These are phyloP conservation scores for Limenitis camilla DNA, from an alignment of 2,888 invertebrate species.

Conservation along the genomic window DNA sequence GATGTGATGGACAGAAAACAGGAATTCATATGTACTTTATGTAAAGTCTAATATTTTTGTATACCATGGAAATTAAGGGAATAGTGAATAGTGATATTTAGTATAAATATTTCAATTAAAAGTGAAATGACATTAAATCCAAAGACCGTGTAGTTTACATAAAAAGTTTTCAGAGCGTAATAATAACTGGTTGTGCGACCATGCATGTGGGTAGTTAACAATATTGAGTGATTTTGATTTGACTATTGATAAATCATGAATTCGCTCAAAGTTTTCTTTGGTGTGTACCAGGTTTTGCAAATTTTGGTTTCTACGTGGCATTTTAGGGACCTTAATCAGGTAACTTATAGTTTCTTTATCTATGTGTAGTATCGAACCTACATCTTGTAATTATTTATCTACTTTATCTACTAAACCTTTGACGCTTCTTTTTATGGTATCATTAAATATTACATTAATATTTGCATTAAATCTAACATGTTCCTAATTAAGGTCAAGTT, in stretches of 20 bases:
- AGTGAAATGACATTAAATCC: constrained; percentile 6
- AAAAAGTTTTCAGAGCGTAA: constrained; percentile 20
- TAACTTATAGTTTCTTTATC: not conserved
- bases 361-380: not conserved
- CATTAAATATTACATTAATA: constrained; percentile 7
- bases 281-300: constrained; percentile 7
- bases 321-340: constrained; percentile 13
- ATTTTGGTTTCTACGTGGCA: constrained; percentile 14
- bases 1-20: too few relatives aligned
- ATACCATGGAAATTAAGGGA: not conserved
- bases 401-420: not conserved
- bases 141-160: constrained; percentile 11
- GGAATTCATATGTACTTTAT: not conserved
- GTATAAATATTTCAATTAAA: constrained; percentile 2
- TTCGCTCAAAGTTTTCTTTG: constrained; percentile 4
- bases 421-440: constrained; percentile 2
- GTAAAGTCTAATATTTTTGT: not conserved
- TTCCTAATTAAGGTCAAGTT: constrained; percentile 11
- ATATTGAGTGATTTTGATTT: constrained; percentile 1
- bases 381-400: not conserved
- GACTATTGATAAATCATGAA: constrained; percentile 5
- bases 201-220: constrained; percentile 6
- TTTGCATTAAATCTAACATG: not conserved
- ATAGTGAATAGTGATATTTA: not conserved
- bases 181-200: constrained; percentile 7